Base-by-base conservation (phyloP, 2,797 vertebrate species). In the Botia kubotai region DNA sequence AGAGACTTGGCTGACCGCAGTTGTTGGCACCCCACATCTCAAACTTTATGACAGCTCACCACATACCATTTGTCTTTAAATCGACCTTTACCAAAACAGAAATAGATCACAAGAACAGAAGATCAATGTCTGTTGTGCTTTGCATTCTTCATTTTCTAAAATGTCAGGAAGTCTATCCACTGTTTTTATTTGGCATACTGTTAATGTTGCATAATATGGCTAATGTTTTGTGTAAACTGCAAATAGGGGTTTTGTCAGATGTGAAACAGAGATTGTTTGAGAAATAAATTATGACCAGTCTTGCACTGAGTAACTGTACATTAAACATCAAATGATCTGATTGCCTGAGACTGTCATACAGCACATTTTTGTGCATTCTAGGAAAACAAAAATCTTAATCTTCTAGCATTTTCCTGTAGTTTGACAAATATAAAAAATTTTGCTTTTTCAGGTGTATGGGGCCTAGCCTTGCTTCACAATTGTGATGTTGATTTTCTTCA, bases 81-180 rank as follows among this genome's bases (percentile, higher is more conserved):
- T 29, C 55, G 77, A 72, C 82, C 67, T 75, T 71, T 26, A 71
- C 73, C 57, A 0, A 52, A 62, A 52, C 77, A 80, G 75, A 80
- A 86, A 84, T 81, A 86, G 82, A 79, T 58, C 23, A 5, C 33
- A 74, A 52, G 53, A 62, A 83, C 70, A 63, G 81, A 79, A 71
- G 85, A 86, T 86, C 62, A 77, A 82, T 75, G 77, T 75, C 66
- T 48, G 23, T 36, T 21, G 65, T 33, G 74, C 80, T 79, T 81
- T 75, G n/a, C n/a, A n/a, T 70, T 46, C 50, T 73, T 4, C 33
- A 19, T 75, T 55, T 80, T 68, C 58, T 68, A 10, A 80, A 82
- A 74, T 65, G 70, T 84, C 70, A 80, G 17, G 33, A 72, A 43
- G 57, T 77, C 80, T 84, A 77, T 65, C 65, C 67, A 19, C 74